Percentiles rank a stretch among this genome's conserved stretches.
These are phyloP conservation scores for Periophthalmus modestus DNA, from an alignment of 2,113 vertebrate genomes.

Conservation along the genomic window DNA sequence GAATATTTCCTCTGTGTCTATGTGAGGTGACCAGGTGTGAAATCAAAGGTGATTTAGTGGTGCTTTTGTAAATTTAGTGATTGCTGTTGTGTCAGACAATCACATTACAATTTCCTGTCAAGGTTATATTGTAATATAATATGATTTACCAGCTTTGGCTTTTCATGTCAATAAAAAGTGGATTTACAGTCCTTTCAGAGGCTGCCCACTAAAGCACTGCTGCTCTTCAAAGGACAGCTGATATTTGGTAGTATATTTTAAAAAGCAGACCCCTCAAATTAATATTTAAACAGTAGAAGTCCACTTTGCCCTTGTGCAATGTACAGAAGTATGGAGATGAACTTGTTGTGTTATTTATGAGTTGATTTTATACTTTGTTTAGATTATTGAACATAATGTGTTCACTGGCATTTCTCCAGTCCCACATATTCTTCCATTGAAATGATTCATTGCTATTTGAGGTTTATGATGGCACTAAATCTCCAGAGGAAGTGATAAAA, in stretches of 20 bases:
- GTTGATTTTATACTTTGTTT: background rate
- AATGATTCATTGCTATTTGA: background rate
- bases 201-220: conserved; percentile 1
- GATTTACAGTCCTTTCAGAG: conserved; percentile 10
- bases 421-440: background rate
- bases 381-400: background rate
- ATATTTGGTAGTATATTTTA: background rate
- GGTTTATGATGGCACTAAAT: conserved; percentile 15
- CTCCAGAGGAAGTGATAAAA: background rate
- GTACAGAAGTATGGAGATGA: background rate
- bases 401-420: background rate
- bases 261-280: too few relatives aligned
- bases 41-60: background rate
- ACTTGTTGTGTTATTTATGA: background rate
- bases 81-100: background rate
- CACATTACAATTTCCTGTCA: background rate
- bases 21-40: conserved; percentile 1
- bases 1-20: background rate
- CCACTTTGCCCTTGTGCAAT: background rate
- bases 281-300: background rate
- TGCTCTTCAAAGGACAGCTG: conserved; percentile 16
- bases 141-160: conserved; percentile 2
- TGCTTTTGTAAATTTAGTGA: background rate
- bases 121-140: background rate
- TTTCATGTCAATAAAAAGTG: conserved; percentile 33